Conservation (phyloP, 2,888 invertebrate genomes). For the Periphyllus acericola region DNA sequence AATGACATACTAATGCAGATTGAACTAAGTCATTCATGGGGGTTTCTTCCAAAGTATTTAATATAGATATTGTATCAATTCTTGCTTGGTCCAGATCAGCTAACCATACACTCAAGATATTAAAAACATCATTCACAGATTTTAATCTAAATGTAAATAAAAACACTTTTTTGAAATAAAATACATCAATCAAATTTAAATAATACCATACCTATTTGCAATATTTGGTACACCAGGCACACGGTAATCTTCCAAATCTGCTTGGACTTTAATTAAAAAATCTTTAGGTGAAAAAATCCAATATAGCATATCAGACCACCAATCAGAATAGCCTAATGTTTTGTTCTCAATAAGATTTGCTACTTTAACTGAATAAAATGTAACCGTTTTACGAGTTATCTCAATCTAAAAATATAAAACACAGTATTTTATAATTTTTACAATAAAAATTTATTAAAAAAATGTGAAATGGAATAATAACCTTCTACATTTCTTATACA, state of each 20-base stretch:
- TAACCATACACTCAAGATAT: constrained; percentile 63
- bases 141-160: constrained; percentile 25
- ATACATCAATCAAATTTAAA: background rate
- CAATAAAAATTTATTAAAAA: background rate
- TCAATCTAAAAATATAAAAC: constrained; percentile 56
- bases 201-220: constrained; percentile 35
- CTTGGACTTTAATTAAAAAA: constrained; percentile 45
- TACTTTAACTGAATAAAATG: constrained; percentile 63
- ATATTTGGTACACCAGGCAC: constrained; percentile 56
- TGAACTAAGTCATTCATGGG: constrained; percentile 68
- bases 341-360: constrained; percentile 65
- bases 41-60: constrained; percentile 66
- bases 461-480: too few relatives aligned
- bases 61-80: constrained; percentile 66
- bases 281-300: constrained; percentile 65
- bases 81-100: constrained; percentile 66
- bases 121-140: constrained; percentile 26
- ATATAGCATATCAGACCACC: constrained; percentile 68
- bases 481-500: too few relatives aligned
- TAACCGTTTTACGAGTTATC: constrained; percentile 49
- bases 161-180: background rate
- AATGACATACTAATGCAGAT: constrained; percentile 72
- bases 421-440: background rate
- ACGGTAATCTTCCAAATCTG: constrained; percentile 48
- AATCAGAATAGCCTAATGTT: constrained; percentile 65